These are phyloP conservation scores for Dissostichus mawsoni DNA, from an alignment of 2,113 vertebrate species.

Conservation along the genomic window DNA sequence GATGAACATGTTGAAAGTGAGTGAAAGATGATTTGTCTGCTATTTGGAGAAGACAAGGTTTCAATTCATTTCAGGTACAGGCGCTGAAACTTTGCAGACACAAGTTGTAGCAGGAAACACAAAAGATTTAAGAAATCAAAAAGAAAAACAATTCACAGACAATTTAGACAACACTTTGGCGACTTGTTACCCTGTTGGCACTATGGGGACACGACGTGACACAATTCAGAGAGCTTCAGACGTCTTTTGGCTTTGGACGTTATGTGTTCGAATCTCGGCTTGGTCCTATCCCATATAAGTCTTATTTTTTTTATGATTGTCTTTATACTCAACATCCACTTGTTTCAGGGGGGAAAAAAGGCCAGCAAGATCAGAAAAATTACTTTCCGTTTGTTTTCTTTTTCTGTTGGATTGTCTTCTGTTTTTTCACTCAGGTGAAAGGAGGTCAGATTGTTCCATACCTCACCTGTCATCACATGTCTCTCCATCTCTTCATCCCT, in stretches of 20 bases:
- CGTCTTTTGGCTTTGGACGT: slow-evolving; percentile 19
- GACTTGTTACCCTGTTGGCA: slow-evolving; percentile 63
- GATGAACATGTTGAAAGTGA: slow-evolving; percentile 17
- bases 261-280: slow-evolving; percentile 45
- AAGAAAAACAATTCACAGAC: slow-evolving; percentile 56
- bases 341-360: slow-evolving; percentile 46
- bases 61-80: slow-evolving; percentile 15
- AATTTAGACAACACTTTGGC: slow-evolving; percentile 60
- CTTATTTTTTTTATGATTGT: slow-evolving; percentile 83
- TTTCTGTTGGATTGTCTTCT: slow-evolving; percentile 73
- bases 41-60: slow-evolving; percentile 13
- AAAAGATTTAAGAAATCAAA: slow-evolving; percentile 31
- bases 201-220: slow-evolving; percentile 40
- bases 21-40: slow-evolving; percentile 11
- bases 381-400: slow-evolving; percentile 36
- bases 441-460: slow-evolving; percentile 42
- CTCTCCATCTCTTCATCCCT: not conserved
- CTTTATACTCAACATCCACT: slow-evolving; percentile 77
- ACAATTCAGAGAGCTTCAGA: slow-evolving; percentile 36
- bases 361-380: slow-evolving; percentile 39
- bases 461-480: slow-evolving; percentile 26
- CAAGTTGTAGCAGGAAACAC: slow-evolving; percentile 23
- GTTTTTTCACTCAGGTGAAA: slow-evolving; percentile 51
- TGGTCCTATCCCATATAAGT: slow-evolving; percentile 32
- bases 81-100: slow-evolving; percentile 38